Conservation (phyloP, 2,888 invertebrate genomes). For the Sussaba pulchella region DNA sequence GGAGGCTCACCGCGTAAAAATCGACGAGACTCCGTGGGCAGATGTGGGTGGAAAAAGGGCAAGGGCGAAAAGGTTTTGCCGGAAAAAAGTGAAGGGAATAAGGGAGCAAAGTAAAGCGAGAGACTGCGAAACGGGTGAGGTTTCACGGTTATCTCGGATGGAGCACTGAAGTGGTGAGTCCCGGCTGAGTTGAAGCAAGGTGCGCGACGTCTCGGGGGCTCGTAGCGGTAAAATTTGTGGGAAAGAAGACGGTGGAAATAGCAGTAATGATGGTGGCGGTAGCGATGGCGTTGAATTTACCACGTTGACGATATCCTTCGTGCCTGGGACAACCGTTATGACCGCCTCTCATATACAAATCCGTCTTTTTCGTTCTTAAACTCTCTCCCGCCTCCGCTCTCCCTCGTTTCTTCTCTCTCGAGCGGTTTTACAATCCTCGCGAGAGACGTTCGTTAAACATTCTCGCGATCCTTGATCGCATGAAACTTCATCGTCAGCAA, state of each 20-base stretch:
- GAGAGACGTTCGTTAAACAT: conserved; percentile 61
- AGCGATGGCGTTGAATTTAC: conserved; percentile 19
- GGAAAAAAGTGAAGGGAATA: background rate
- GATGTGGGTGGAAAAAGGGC: too few relatives aligned
- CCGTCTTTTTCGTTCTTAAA: too few relatives aligned
- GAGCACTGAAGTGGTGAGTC: conserved; percentile 37
- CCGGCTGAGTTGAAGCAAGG: conserved; percentile 11
- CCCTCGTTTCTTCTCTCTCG: background rate
- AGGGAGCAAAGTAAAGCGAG: conserved; percentile 22
- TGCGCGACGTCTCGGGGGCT: conserved; percentile 13
- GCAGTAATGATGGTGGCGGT: conserved; percentile 24
- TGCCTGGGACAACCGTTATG: conserved; percentile 43
- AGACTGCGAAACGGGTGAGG: conserved; percentile 3
- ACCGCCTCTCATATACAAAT: conserved; percentile 2
- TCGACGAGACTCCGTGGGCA: too few relatives aligned
- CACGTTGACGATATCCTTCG: background rate
- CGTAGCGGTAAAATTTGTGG: conserved; percentile 42
- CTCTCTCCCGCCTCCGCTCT: too few relatives aligned
- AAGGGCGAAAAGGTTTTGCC: conserved; percentile 10
- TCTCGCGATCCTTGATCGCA: conserved; percentile 59
- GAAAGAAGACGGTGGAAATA: conserved; percentile 28
- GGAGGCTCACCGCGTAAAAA: background rate
- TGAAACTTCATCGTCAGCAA: conserved; percentile 48
- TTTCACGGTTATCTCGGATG: conserved; percentile 15
- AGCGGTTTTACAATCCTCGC: conserved; percentile 9